Evolutionary conservation across 2,888 invertebrate genomes (phyloP), one percentile per base, ranked within the genome.

Genomic region (Lochmaea capreae): DNA sequence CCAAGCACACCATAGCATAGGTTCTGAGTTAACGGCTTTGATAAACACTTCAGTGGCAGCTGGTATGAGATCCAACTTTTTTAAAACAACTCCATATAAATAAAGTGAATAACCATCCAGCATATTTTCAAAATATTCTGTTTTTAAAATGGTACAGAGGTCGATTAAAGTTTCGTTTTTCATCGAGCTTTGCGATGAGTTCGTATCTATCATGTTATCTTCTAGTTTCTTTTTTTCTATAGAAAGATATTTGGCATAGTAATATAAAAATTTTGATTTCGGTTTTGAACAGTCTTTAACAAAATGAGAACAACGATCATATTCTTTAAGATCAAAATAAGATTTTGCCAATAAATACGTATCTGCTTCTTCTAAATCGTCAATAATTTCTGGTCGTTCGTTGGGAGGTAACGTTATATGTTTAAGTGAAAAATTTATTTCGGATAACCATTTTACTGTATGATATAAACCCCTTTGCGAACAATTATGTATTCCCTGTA

Each of bases 1-100:
- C 96, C 99, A 99, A 0, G 98, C 95, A 58, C 96, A 94, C 99
- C 99, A 99, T 75, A 97, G 91, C 83, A 95, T 92, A 0, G 97
- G 97, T 70, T 93, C 92, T 58, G 91, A 89, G 73, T 92, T 91
- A 12, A 97, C 91, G 0, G 97, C 91, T 82, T 95, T 93, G 22
- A 94, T 90, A 58, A 99, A 89, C 65, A 94, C 91, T 78, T 94
- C 92, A 33, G 93, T 91, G 0, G 98, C 97, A 81, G 94, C 92
- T 76, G 90, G 91, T 65, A 92, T 89, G 14, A 98, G 89, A 83
- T 97, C 95, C 69, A 98, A 87, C 83, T 96, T 95, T 83, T 96
- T 95, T 65, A 98, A 88, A 2, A 98, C 93, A 6, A 98, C 92
- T 14, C 98, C 99, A 87, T 97, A 96, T 75, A 98, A 87, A 87